A percentile compares a stretch with the other conserved stretches of the same genome.
Evolutionary conservation across 1,140 invertebrate genomes (phyloP).

Genomic region (Zaprionus camerounensis): DNA sequence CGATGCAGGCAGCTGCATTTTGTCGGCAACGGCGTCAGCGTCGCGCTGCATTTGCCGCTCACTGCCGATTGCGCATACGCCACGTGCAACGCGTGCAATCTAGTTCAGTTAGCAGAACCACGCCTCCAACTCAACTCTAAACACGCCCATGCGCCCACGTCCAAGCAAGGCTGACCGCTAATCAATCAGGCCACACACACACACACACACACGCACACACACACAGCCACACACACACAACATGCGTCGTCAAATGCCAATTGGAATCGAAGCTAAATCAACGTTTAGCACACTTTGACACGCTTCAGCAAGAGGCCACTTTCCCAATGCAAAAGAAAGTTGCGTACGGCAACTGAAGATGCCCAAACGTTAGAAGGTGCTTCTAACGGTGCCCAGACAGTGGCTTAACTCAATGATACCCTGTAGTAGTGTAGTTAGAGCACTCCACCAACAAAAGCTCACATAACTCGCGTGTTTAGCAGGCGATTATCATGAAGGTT

Average conservation of each 20-base stretch:
- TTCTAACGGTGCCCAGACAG: not conserved
- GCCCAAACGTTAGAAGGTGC: not conserved
- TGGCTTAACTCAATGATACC: not conserved
- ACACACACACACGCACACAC: not conserved
- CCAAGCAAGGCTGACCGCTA: conserved; percentile 26
- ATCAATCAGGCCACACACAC: conserved; percentile 40
- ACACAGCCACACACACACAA: not conserved
- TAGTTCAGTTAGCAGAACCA: conserved; percentile 25
- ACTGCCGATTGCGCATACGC: conserved; percentile 26
- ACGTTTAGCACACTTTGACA: conserved; percentile 50
- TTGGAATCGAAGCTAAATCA: conserved; percentile 23
- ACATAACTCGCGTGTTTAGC: not conserved
- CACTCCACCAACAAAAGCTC: not conserved
- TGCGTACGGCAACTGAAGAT: not conserved
- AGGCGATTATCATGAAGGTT: not conserved
- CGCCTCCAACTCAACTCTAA: not conserved
- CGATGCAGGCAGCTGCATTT: conserved; percentile 18
- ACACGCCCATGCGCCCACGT: not conserved
- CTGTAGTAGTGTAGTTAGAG: not conserved
- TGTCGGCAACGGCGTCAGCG: conserved; percentile 9
- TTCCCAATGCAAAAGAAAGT: conserved; percentile 49
- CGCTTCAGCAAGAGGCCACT: conserved; percentile 50
- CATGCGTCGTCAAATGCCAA: not conserved
- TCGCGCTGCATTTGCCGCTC: not conserved
- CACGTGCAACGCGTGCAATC: conserved; percentile 23